Evolutionary conservation across 2,797 vertebrate species (phyloP).

Genomic region (Hyperoplus lanceolatus): DNA sequence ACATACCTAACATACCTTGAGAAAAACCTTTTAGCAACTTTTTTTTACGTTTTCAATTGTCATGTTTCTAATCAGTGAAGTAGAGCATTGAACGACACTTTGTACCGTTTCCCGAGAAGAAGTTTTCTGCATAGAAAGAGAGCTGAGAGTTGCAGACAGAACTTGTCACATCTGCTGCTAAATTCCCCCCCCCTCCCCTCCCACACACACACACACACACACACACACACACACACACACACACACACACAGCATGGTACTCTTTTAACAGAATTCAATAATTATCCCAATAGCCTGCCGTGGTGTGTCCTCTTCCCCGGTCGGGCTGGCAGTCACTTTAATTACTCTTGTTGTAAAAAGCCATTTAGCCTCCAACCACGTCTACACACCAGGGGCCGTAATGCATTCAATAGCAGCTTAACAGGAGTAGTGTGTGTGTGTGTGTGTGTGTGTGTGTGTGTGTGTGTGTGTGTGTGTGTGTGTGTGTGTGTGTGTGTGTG

Average conservation of each 20-base stretch:
- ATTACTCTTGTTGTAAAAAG: slow-evolving; percentile 71
- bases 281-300: slow-evolving; percentile 50
- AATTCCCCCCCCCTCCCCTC: slow-evolving; percentile 47
- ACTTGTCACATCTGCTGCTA: slow-evolving; percentile 34
- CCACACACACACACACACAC: background rate
- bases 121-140: background rate
- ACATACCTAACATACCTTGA: too few relatives aligned
- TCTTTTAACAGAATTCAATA: slow-evolving; percentile 71
- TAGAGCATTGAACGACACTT: background rate
- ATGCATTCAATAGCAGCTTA: slow-evolving; percentile 29
- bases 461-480: too few relatives aligned
- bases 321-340: slow-evolving; percentile 67
- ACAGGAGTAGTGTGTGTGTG: slow-evolving; percentile 5
- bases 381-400: slow-evolving; percentile 24
- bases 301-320: slow-evolving; percentile 37
- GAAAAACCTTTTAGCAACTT: too few relatives aligned
- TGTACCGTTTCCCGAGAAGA: slow-evolving; percentile 7
- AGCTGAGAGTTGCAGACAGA: slow-evolving; percentile 12
- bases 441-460: too few relatives aligned
- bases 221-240: too few relatives aligned
- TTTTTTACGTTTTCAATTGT: too few relatives aligned
- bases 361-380: slow-evolving; percentile 51
- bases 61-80: background rate
- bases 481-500: too few relatives aligned
- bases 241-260: slow-evolving; percentile 1